phyloP scores from a whole-genome alignment of 1,140 invertebrate genomes.

The Calliphora vicina region DNA sequence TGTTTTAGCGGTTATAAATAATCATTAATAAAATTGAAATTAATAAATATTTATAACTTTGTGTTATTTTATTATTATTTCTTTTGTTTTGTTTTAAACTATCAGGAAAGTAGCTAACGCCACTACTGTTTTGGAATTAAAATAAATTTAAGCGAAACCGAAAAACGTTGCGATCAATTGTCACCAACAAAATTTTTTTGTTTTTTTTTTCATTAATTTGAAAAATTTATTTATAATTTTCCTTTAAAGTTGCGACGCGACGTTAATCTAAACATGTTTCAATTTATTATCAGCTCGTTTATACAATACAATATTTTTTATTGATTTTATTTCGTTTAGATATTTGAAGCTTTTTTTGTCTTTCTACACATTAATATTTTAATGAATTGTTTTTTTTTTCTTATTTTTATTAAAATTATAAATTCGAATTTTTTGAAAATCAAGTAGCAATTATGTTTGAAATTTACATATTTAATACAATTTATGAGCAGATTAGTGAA shows the following conservation, averaged over 20 bases:
- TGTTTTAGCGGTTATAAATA: slow-evolving; percentile 62
- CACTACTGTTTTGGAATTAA: too few species aligned
- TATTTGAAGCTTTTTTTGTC: too few species aligned
- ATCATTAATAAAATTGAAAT: slow-evolving; percentile 62
- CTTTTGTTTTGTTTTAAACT: too few species aligned
- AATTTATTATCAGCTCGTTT: slow-evolving; percentile 38
- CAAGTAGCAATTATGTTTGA: not conserved
- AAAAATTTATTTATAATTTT: slow-evolving; percentile 36
- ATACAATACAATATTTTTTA: not conserved
- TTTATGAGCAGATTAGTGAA: not conserved
- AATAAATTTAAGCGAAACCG: not conserved
- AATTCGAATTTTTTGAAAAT: not conserved
- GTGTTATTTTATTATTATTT: not conserved
- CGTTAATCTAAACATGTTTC: slow-evolving; percentile 37
- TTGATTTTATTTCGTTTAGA: not conserved
- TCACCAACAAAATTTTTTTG: not conserved
- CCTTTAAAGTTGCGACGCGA: slow-evolving; percentile 16
- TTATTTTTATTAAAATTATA: not conserved
- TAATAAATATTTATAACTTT: not conserved
- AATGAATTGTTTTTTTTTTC: not conserved
- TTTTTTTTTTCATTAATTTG: not conserved
- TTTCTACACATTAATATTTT: not conserved
- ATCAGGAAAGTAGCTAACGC: too few species aligned
- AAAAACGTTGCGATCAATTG: not conserved
- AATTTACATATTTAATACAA: not conserved